Percentiles rank a stretch among this genome's conserved stretches.
phyloP scores from a whole-genome alignment of 2,113 vertebrate genomes.

The Chaetops frenatus region DNA sequence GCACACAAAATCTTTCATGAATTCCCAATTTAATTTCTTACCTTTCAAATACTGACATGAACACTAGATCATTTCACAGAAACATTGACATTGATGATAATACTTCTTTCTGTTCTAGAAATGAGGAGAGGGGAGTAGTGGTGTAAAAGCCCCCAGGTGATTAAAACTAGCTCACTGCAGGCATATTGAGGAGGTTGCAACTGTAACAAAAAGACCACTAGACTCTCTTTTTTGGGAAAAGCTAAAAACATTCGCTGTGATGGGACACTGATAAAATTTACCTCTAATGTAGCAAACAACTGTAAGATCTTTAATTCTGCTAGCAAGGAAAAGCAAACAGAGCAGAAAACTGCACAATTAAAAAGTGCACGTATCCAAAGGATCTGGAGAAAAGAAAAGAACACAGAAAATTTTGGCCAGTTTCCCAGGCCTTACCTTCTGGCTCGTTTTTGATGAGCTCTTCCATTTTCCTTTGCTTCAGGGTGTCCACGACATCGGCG shows the following conservation, averaged over 20 bases:
- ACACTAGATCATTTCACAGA: background rate
- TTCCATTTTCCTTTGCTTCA: slow-evolving; percentile 99
- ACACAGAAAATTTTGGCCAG: background rate
- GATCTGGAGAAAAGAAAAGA: background rate
- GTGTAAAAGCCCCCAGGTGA: background rate
- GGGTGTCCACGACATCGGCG: slow-evolving; percentile 95
- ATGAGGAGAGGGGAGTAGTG: background rate
- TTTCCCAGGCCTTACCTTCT: slow-evolving; percentile 83
- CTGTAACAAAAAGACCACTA: background rate
- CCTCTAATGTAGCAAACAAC: background rate
- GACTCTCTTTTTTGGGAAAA: background rate
- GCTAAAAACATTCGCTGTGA: background rate
- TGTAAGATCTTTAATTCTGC: background rate
- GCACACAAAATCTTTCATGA: background rate
- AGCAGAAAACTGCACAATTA: background rate
- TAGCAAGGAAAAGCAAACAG: background rate
- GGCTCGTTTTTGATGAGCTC: slow-evolving; percentile 98
- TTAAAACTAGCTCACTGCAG: background rate
- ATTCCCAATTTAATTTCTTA: background rate
- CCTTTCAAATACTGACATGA: background rate
- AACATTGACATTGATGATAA: background rate
- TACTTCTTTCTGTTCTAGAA: background rate
- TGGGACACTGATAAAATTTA: background rate
- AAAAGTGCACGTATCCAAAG: background rate
- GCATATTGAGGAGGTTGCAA: background rate